These are phyloP conservation scores for Lophochroa leadbeateri DNA, from an alignment of 2,113 vertebrate species.

Conservation along the genomic window DNA sequence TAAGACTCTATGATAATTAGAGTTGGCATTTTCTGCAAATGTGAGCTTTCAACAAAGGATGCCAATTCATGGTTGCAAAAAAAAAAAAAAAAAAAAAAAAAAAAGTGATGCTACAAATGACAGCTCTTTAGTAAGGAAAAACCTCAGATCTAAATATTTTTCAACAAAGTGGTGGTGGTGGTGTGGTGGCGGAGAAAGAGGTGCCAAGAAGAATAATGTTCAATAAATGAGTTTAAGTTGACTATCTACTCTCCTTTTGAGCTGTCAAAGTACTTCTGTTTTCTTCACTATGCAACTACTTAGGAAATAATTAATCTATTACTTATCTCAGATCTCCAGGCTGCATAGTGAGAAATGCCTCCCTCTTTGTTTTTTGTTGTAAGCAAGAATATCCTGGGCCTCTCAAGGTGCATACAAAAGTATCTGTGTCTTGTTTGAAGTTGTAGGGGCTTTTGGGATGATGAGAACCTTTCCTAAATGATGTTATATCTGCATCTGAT, in stretches of 20 bases:
- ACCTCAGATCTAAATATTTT: not conserved
- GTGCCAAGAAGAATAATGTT: not conserved
- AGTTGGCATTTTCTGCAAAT: slow-evolving; percentile 26
- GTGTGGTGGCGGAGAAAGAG: not conserved
- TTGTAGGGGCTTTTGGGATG: not conserved
- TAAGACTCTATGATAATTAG: slow-evolving; percentile 12
- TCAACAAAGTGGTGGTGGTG: not conserved
- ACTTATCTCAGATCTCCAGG: not conserved
- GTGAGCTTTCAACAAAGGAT: not conserved
- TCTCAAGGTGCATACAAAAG: not conserved
- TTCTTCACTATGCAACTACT: not conserved
- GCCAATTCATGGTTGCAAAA: not conserved
- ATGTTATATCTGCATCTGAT: not conserved
- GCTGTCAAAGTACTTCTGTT: not conserved
- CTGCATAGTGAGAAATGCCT: not conserved
- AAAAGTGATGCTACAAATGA: not conserved
- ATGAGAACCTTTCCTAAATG: not conserved
- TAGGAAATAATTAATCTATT: not conserved
- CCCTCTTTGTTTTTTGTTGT: not conserved
- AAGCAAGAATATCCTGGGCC: not conserved
- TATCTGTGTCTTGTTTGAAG: not conserved
- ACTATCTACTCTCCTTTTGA: not conserved
- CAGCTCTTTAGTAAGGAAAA: not conserved
- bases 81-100: not conserved
- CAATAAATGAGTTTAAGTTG: not conserved